Percentiles rank a stretch among this genome's conserved stretches.
Conservation (phyloP, 2,797 vertebrate species). For the Sparidentex hasta region DNA sequence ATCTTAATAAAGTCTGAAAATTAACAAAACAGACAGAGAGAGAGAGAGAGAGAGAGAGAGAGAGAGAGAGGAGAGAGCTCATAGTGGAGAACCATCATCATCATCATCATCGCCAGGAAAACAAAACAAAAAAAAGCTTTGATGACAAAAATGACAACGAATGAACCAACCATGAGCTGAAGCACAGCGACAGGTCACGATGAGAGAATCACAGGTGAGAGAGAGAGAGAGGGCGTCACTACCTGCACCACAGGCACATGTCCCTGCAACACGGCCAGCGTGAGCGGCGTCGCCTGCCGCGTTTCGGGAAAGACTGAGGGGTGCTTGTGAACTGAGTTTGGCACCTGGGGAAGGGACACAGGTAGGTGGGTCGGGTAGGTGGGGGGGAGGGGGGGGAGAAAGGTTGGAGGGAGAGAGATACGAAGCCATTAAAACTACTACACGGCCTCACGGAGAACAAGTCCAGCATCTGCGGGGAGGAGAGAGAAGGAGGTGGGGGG, state of each 20-base stretch:
- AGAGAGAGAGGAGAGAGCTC: conserved; percentile 49
- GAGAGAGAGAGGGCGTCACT: conserved; percentile 78
- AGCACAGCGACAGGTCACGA: conserved; percentile 68
- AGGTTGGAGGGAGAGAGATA: conserved; percentile 75
- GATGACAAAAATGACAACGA: conserved; percentile 64
- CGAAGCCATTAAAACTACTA: conserved; percentile 76
- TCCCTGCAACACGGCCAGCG: conserved; percentile 98
- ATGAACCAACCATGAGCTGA: conserved; percentile 71
- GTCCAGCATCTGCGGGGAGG: conserved; percentile 67
- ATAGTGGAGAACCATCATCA: conserved; percentile 28
- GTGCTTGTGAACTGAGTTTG: conserved; percentile 98
- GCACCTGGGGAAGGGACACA: conserved; percentile 92
- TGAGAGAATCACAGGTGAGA: conserved; percentile 72
- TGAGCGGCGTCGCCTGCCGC: conserved; percentile 98
- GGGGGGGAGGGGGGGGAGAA: conserved; percentile 57
- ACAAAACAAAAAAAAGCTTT: conserved; percentile 10
- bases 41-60: background rate
- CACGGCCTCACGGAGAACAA: conserved; percentile 60
- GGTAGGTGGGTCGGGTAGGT: conserved; percentile 59
- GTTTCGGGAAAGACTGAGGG: conserved; percentile 99
- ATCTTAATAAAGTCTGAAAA: background rate
- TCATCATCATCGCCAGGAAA: conserved; percentile 15
- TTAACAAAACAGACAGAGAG: background rate
- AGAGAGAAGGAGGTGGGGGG: background rate
- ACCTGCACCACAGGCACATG: conserved; percentile 99